Evolutionary conservation across 2,888 invertebrate species (phyloP).

Genomic region (Campoplex nolae): DNA sequence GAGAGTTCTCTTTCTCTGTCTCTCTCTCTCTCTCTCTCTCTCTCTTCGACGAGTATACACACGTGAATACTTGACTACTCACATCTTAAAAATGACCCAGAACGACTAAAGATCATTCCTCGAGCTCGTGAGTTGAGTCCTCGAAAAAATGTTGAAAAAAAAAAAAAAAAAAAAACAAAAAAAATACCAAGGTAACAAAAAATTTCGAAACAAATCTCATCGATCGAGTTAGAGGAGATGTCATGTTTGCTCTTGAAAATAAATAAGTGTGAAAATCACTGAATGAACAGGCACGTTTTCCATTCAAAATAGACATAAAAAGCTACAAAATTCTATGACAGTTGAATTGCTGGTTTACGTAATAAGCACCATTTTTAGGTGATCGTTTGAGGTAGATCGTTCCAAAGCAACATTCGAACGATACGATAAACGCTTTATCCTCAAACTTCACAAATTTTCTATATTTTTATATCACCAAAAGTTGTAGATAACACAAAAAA

Average conservation of each 20-base stretch:
- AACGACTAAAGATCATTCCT: background rate
- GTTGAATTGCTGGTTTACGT: background rate
- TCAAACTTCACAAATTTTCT: background rate
- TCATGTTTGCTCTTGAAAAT: background rate
- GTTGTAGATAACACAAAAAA: background rate
- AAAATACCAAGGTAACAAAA: background rate
- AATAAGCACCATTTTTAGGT: background rate
- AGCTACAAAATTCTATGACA: background rate
- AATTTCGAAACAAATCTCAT: background rate
- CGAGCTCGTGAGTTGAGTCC: background rate
- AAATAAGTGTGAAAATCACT: background rate
- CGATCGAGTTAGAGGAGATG: background rate
- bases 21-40: background rate
- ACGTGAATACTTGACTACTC: slow-evolving; percentile 57
- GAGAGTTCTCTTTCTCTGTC: slow-evolving; percentile 12
- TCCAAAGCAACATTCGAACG: background rate
- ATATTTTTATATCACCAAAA: background rate
- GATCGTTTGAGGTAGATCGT: background rate
- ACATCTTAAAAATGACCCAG: background rate
- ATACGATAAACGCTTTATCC: background rate
- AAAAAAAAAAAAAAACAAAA: no score
- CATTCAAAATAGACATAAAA: background rate
- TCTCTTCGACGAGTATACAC: background rate
- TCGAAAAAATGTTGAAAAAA: background rate
- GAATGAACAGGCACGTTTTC: background rate